Conservation (phyloP, 2,888 invertebrate species). For the Lepidocyrtoides sp. region DNA sequence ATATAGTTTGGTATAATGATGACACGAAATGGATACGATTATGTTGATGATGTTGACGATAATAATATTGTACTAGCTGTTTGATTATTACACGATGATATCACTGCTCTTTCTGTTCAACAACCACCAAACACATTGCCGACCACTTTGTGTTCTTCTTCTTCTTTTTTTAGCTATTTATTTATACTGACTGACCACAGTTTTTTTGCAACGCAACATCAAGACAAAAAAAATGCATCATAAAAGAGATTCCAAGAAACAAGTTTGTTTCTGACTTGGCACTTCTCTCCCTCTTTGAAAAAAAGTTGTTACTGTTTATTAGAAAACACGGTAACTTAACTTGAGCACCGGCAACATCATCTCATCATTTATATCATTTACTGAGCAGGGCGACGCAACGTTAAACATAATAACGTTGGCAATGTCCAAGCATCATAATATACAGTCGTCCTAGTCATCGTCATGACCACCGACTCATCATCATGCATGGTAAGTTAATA, state of each 20-base stretch:
- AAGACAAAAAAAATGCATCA: no score
- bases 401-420: neutral
- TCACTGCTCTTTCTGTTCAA: neutral
- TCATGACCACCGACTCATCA: no score
- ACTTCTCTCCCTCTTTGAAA: neutral
- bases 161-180: no score
- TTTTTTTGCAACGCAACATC: no score
- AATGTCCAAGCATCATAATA: neutral
- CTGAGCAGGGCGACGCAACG: no score
- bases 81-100: neutral
- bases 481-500: constrained; percentile 32
- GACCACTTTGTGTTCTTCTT: no score
- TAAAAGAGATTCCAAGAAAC: no score
- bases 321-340: neutral
- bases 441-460: no score
- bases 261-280: neutral
- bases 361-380: no score
- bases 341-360: neutral
- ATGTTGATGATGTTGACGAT: neutral
- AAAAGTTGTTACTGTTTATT: constrained; percentile 17
- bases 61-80: neutral
- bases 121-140: neutral
- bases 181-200: no score
- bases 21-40: neutral
- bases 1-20: neutral